Base-by-base conservation (phyloP, 1,140 invertebrate species). In the Drosophila prosaltans region DNA sequence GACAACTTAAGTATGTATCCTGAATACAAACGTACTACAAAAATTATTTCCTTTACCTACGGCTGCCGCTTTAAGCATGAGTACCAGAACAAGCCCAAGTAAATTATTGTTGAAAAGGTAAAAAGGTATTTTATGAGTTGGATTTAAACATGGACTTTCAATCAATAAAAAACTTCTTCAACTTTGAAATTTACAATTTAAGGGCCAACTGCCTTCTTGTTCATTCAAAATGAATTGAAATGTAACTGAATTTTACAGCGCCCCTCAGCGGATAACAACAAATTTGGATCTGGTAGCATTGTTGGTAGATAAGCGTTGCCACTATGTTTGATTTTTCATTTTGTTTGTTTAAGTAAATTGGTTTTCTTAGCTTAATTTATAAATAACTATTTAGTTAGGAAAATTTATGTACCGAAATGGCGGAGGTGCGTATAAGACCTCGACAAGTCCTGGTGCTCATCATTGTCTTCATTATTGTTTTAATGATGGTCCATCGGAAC, bases 391-490 rank as follows among this genome's bases (percentile, higher is more conserved):
- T 58, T 58, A 36, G n/a, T 58, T 36, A 30, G 2, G 3, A 3
- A 30, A 58, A 58, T 58, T n/a, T 6, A 30, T 30, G 55, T 16
- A 59, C 16, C 67, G 78, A 40, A 36, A 91, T 92, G 91, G 78
- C 89, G 39, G 91, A 92, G 81, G 78, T 91, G 60, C 90, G 88
- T 28, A 91, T 92, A 59, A 71, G 88, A 4, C 91, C 90, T 30
- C 80, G 91, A 30, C 90, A 91, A 81, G 88, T 92, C 32, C 77
- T 92, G 8, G 48, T 91, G 24, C 70, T 92, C 5, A 84, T 92
- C 48, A 88, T 92, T 5, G 75, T 92, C 10, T 90, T 92, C 61
- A 78, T 92, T 10, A 65, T 90, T 26, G 36, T 92, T 2, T 69
- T 91, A 9, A 65, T 91, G 57, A 77, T 92, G 67, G 81, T 91